Evolutionary conservation across 2,797 vertebrate genomes (phyloP), one percentile per base, ranked within the genome.

Genomic region (Oceanodroma leucorhoa): DNA sequence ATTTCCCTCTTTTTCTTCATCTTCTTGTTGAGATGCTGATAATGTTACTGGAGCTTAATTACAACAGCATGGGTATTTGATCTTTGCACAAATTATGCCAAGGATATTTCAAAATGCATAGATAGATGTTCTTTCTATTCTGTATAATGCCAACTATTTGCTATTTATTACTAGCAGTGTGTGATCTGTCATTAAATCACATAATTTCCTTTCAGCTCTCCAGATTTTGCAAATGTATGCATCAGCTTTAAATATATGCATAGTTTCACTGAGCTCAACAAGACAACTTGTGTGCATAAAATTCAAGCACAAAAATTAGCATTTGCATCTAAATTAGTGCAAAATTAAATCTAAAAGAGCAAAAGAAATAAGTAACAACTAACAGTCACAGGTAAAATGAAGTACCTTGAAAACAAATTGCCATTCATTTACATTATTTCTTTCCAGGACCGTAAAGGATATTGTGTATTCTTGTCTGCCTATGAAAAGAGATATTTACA

Each of bases 121-220:
- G 88, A 89, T 84, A 58, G 60, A 95, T 92, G 64, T 72, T 87
- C 73, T 58, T 83, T 89, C n/a, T 95, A 19, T 27, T 82, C 90
- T 57, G 55, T 14, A 23, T 64, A 79, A 91, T 77, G 91, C 83
- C 90, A 96, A 57, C 41, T 89, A 83, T 94, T 96, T 84, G 48
- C 89, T 94, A 87, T 94, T 94, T 94, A 90, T 95, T 94, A 58
- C 65, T 60, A 79, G 36, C 70, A 95, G 66, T 36, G 46, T 95
- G 62, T 90, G 83, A 94, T 83, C 66, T 10, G 0, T 91, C 87
- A 81, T 86, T 94, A 94, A 96, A 94, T 92, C 95, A 93, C 61
- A 89, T 50, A 77, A 95, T 81, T 88, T 79, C 71, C 66, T 94
- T 94, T 81, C 91, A 91, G 66, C 85, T 90, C 66, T 79, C 61